phyloP scores from a whole-genome alignment of 2,888 invertebrate genomes.

The Argyresthia albistria region DNA sequence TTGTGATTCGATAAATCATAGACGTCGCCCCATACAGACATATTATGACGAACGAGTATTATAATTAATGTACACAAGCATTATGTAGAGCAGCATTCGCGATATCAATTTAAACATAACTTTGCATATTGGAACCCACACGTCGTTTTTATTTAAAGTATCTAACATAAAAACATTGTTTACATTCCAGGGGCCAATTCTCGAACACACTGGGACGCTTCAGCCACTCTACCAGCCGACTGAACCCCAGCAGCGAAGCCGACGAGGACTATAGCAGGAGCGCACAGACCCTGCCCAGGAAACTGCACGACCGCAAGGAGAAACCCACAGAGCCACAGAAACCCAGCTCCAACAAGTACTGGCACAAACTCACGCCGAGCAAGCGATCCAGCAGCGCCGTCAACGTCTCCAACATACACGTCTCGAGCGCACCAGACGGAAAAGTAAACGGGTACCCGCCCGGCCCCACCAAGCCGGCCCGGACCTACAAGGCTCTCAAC shows the following conservation, averaged over 20 bases:
- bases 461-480: constrained; percentile 84
- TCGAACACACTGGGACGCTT: constrained; percentile 85
- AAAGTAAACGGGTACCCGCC: constrained; percentile 62
- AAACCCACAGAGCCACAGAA: constrained; percentile 42
- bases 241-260: constrained; percentile 69
- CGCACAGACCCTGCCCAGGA: constrained; percentile 84
- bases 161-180: constrained; percentile 16
- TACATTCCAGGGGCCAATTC: constrained; percentile 76
- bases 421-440: constrained; percentile 39
- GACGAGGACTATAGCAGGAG: constrained; percentile 72
- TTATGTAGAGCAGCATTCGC: background rate
- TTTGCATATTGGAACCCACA: too few relatives aligned
- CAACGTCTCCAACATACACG: constrained; percentile 71
- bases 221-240: constrained; percentile 85
- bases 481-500: constrained; percentile 83
- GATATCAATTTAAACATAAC: too few relatives aligned
- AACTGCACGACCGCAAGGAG: constrained; percentile 67
- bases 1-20: too few relatives aligned
- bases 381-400: constrained; percentile 75
- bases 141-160: background rate
- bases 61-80: background rate
- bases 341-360: constrained; percentile 54
- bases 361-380: constrained; percentile 65
- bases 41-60: too few relatives aligned
- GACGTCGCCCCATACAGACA: too few relatives aligned